These are phyloP conservation scores for Drosophila ironensis DNA, from an alignment of 1,140 invertebrate genomes.

Conservation along the genomic window DNA sequence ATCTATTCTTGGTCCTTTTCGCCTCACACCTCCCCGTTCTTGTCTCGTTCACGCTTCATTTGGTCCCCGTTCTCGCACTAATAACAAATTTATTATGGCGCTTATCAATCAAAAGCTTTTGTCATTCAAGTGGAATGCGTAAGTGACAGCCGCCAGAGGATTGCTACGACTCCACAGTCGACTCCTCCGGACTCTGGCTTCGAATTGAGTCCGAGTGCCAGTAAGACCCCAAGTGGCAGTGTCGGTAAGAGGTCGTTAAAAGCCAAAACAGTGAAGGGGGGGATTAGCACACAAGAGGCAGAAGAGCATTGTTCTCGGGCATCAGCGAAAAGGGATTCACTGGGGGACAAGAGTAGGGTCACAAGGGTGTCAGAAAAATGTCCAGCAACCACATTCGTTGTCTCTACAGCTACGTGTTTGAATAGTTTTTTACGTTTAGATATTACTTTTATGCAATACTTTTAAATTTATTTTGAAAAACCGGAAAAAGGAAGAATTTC, in stretches of 20 bases:
- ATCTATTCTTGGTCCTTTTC: conserved; percentile 25
- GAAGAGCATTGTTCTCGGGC: conserved; percentile 7
- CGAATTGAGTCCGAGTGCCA: too few species aligned
- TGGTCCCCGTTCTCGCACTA: conserved; percentile 37
- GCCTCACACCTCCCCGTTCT: background rate
- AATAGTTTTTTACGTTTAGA: too few species aligned
- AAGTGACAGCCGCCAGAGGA: conserved; percentile 8
- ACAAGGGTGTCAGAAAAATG: conserved; percentile 2
- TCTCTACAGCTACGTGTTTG: too few species aligned
- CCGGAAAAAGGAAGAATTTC: too few species aligned
- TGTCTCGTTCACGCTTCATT: conserved; percentile 59
- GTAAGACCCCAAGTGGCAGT: conserved; percentile 42
- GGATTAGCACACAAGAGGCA: conserved; percentile 38
- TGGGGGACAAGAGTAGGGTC: background rate
- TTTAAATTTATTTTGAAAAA: too few species aligned
- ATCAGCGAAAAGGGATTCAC: conserved; percentile 15
- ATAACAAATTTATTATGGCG: conserved; percentile 72
- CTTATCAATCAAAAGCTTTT: conserved; percentile 65
- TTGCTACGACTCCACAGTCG: background rate
- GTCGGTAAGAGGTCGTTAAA: conserved; percentile 37
- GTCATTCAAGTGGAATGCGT: conserved; percentile 54
- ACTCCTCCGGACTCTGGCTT: conserved; percentile 1
- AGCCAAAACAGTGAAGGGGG: conserved; percentile 30
- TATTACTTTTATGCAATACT: too few species aligned
- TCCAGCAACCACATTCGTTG: too few species aligned